Evolutionary conservation across 2,113 vertebrate species (phyloP).

Genomic region (Lanius ludovicianus): DNA sequence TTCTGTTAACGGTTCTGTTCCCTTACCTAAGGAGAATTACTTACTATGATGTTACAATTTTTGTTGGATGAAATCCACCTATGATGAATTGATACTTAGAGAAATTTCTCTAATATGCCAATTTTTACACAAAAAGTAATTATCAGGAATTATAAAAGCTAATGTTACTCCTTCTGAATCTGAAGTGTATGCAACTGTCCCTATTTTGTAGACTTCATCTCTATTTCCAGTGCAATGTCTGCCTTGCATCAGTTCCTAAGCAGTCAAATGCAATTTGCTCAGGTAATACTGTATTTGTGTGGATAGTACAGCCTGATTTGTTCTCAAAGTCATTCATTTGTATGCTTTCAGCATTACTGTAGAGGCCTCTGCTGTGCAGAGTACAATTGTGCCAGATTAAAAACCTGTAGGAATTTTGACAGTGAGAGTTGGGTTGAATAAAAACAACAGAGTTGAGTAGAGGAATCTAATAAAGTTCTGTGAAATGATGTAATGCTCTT

Average conservation of each 20-base stretch:
- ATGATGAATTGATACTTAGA: neutral
- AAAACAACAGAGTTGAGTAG: neutral
- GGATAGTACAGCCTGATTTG: neutral
- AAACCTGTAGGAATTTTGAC: neutral
- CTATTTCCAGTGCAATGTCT: neutral
- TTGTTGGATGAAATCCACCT: neutral
- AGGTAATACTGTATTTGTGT: neutral
- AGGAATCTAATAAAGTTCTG: neutral
- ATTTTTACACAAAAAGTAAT: neutral
- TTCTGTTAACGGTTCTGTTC: neutral
- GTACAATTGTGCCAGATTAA: neutral
- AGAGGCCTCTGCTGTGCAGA: neutral
- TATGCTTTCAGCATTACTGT: neutral
- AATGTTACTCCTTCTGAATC: neutral
- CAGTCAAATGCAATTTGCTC: neutral
- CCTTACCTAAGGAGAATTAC: neutral
- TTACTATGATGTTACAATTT: neutral
- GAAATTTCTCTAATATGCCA: neutral
- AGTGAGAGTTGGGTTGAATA: neutral
- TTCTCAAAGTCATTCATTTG: neutral
- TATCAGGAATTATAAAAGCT: neutral
- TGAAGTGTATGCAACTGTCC: neutral
- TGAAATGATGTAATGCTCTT: neutral
- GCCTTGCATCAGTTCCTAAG: neutral
- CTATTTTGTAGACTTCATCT: neutral